phyloP scores from a whole-genome alignment of 2,797 vertebrate species.

The Melanotaenia nigrans region DNA sequence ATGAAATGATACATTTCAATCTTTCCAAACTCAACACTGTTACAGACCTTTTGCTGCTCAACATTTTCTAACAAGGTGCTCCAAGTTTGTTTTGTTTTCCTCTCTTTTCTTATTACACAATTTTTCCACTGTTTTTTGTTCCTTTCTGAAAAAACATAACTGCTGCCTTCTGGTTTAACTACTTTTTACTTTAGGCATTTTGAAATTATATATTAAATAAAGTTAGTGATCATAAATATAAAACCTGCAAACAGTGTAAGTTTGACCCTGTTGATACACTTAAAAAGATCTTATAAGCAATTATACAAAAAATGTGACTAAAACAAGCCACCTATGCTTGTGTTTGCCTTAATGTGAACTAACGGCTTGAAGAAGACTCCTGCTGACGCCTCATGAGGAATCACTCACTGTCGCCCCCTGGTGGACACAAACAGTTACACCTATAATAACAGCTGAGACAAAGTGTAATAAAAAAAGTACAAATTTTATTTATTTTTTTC shows the following conservation, averaged over 20 bases:
- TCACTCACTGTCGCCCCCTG: constrained; percentile 42
- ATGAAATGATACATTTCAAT: too few species aligned
- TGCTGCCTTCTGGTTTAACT: background rate
- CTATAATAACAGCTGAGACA: background rate
- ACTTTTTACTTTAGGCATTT: background rate
- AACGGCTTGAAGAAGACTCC: background rate
- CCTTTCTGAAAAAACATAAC: background rate
- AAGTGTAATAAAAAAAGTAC: constrained; percentile 88
- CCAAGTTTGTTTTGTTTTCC: too few species aligned
- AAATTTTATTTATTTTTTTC: constrained; percentile 91
- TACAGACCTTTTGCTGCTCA: too few species aligned
- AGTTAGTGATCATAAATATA: background rate
- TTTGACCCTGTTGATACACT: background rate
- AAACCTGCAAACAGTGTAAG: background rate
- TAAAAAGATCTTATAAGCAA: background rate
- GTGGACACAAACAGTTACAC: constrained; percentile 19
- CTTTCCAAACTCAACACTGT: too few species aligned
- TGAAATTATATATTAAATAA: background rate
- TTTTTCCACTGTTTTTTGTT: too few species aligned
- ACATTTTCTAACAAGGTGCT: too few species aligned
- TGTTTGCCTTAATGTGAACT: background rate
- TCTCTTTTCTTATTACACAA: too few species aligned
- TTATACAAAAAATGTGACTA: background rate
- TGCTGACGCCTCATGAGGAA: background rate
- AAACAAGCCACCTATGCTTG: constrained; percentile 14